Evolutionary conservation across 2,888 invertebrate species (phyloP).

Genomic region (Trachelus iudaicus): DNA sequence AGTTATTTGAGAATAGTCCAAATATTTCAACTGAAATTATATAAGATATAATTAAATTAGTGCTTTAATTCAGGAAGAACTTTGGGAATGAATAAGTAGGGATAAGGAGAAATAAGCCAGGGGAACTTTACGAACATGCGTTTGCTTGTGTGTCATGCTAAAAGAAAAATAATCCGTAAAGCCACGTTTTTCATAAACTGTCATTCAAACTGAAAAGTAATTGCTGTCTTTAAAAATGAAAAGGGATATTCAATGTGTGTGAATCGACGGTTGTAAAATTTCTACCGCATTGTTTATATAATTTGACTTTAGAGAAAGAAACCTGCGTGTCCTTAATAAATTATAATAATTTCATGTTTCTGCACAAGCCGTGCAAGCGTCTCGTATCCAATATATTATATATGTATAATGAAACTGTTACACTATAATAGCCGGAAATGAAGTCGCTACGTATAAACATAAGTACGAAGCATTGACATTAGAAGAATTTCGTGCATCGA

Average conservation of each 20-base stretch:
- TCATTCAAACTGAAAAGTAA: conserved; percentile 56
- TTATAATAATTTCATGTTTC: not conserved
- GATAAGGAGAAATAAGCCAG: not conserved
- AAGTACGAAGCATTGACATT: not conserved
- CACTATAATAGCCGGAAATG: not conserved
- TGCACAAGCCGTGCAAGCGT: not conserved
- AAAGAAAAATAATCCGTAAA: conserved; percentile 30
- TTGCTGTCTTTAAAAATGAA: conserved; percentile 37
- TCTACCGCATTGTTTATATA: not conserved
- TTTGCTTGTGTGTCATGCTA: conserved; percentile 40
- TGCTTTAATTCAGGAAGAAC: not conserved
- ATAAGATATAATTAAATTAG: not conserved
- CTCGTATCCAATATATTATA: not conserved
- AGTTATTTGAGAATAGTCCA: not conserved
- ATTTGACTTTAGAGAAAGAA: not conserved
- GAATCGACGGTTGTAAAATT: not conserved
- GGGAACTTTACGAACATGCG: conserved; percentile 35
- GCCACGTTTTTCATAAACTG: conserved; percentile 7
- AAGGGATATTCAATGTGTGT: not conserved
- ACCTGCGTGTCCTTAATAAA: not conserved
- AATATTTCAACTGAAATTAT: not conserved
- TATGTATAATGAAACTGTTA: not conserved
- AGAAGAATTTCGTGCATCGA: conserved; percentile 29
- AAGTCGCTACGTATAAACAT: not conserved
- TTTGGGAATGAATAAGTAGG: not conserved